A percentile compares a stretch with the other conserved stretches of the same genome.
These are phyloP conservation scores for Leucosticte australis DNA, from an alignment of 2,113 vertebrate species.

Conservation along the genomic window DNA sequence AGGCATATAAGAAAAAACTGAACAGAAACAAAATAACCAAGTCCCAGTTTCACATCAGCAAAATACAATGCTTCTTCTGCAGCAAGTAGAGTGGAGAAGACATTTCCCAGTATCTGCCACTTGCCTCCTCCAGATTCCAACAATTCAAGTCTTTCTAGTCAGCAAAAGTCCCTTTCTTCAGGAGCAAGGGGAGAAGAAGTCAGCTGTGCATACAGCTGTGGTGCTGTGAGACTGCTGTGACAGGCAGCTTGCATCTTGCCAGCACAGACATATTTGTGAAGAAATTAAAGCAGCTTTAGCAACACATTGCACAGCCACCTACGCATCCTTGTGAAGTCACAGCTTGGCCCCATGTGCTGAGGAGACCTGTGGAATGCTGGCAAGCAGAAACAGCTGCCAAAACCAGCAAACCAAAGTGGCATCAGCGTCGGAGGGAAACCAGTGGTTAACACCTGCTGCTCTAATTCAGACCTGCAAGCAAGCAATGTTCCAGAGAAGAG, in stretches of 20 bases:
- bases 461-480: background rate
- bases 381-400: background rate
- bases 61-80: background rate
- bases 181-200: background rate
- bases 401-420: background rate
- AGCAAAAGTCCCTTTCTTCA: background rate
- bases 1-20: background rate
- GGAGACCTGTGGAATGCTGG: background rate
- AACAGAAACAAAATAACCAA: background rate
- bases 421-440: accelerated
- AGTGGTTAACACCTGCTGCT: background rate
- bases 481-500: background rate
- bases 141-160: background rate
- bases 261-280: background rate
- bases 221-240: background rate
- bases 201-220: background rate
- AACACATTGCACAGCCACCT: background rate
- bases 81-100: background rate
- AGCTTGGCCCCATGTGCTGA: background rate
- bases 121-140: background rate
- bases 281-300: background rate
- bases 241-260: background rate
- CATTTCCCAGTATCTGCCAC: background rate
- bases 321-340: background rate
- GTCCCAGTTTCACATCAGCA: background rate